These are phyloP conservation scores for Sebastes itinus DNA, from an alignment of 2,797 vertebrate species.

Conservation along the genomic window DNA sequence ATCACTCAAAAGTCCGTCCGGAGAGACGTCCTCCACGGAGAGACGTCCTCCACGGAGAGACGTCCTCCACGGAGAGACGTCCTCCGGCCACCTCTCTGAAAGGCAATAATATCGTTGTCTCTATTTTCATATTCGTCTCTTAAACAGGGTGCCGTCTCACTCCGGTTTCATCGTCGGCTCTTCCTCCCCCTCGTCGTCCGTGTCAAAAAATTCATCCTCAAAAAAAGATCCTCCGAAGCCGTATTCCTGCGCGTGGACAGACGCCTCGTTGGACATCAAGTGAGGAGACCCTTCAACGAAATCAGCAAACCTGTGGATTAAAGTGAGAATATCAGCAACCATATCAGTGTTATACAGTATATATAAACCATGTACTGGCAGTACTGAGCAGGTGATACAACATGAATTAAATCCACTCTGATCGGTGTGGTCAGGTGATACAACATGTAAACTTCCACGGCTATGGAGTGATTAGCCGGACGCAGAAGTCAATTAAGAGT, in stretches of 20 bases:
- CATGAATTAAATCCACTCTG: too few relatives aligned
- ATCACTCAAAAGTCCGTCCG: not conserved
- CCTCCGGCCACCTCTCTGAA: constrained; percentile 21
- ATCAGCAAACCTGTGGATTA: constrained; percentile 90
- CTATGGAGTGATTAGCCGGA: not conserved
- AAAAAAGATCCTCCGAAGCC: constrained; percentile 85
- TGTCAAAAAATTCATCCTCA: constrained; percentile 88
- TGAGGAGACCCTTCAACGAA: constrained; percentile 92
- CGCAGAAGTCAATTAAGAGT: not conserved
- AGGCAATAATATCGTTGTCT: not conserved
- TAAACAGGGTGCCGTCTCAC: not conserved
- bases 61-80: not conserved
- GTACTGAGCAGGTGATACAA: not conserved
- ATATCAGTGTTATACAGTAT: too few relatives aligned
- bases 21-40: not conserved
- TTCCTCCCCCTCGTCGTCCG: constrained; percentile 78
- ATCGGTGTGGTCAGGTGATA: too few relatives aligned
- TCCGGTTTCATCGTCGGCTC: constrained; percentile 27
- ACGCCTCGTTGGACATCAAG: constrained; percentile 87
- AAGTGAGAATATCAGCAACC: not conserved
- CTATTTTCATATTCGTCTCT: not conserved
- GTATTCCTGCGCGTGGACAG: constrained; percentile 90
- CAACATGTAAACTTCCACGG: too few relatives aligned
- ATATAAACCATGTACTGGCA: not conserved
- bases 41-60: not conserved